Evolutionary conservation across 2,113 vertebrate genomes (phyloP), one percentile per base, ranked within the genome.

Genomic region (Cyrtonyx montezumae): DNA sequence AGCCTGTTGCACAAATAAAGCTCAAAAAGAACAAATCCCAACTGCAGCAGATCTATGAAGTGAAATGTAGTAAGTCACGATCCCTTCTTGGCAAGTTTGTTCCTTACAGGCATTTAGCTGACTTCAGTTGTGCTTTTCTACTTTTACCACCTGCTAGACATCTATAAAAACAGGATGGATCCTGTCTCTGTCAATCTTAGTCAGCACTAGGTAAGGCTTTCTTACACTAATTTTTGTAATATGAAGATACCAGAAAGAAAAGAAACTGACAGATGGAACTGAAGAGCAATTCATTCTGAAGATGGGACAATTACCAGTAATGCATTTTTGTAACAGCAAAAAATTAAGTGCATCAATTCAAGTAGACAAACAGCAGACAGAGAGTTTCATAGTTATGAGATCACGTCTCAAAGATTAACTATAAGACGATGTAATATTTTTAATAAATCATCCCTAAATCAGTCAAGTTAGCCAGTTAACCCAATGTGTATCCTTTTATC

Each of bases 231-330:
- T 3, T 18, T 9, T 2, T 0, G 48, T 11, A 32, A 21, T 4
- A 58, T 62, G 36, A 80, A 92, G 58, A 53, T 49, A 55, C 30
- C 11, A 4, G 21, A 63, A 91, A 89, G 49, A 67, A 93, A 79
- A 76, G 30, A 37, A 68, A 70, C 32, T 53, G 67, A 55, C 78
- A 94, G 81, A 53, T 79, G 91, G 78, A 78, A 81, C 40, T 26
- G 22, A 88, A 32, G 45, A 87, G n/a, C 46, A n/a, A 36, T 19
- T 81, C 34, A 23, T 30, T 68, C n/a, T 71, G 56, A 34, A 71
- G 65, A 80, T 13, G 18, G 56, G 46, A 48, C 30, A 21, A 46
- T 65, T 49, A 68, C 2, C 22, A 94, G 88, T 84, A 91, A 84
- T 49, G 8, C 5, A 65, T 45, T 37, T 37, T 65, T 3, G 5